Evolutionary conservation across 2,113 vertebrate genomes (phyloP).

Genomic region (Turdus rufiventris): DNA sequence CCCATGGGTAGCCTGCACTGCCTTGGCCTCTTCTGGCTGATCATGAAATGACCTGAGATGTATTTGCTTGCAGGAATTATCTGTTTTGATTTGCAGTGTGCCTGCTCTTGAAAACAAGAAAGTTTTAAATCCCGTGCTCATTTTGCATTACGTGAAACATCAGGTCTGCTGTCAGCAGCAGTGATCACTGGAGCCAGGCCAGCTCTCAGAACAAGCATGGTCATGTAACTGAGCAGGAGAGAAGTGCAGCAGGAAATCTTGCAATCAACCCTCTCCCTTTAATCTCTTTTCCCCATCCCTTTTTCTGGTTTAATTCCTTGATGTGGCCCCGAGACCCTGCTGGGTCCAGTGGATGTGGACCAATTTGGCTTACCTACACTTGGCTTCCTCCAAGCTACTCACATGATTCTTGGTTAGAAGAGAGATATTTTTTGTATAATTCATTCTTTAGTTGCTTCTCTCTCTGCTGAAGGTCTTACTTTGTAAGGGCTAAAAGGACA

Average conservation of each 20-base stretch:
- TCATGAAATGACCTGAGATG: not conserved
- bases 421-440: not conserved
- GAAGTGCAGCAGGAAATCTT: not conserved
- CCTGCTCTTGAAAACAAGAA: not conserved
- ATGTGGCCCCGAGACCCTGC: not conserved
- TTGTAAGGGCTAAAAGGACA: not conserved
- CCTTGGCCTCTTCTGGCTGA: not conserved
- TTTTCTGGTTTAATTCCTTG: not conserved
- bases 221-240: not conserved
- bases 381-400: not conserved
- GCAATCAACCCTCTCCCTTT: not conserved
- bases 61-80: not conserved
- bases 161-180: not conserved
- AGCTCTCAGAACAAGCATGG: not conserved
- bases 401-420: not conserved
- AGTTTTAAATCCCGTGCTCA: accelerated
- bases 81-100: not conserved
- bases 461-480: not conserved
- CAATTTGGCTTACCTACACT: not conserved
- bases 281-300: not conserved
- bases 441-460: not conserved
- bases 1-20: not conserved
- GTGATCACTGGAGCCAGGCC: not conserved
- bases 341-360: not conserved
- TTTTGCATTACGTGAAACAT: not conserved